These are phyloP conservation scores for Orchesellides sinensis DNA, from an alignment of 2,888 invertebrate genomes.

Conservation along the genomic window DNA sequence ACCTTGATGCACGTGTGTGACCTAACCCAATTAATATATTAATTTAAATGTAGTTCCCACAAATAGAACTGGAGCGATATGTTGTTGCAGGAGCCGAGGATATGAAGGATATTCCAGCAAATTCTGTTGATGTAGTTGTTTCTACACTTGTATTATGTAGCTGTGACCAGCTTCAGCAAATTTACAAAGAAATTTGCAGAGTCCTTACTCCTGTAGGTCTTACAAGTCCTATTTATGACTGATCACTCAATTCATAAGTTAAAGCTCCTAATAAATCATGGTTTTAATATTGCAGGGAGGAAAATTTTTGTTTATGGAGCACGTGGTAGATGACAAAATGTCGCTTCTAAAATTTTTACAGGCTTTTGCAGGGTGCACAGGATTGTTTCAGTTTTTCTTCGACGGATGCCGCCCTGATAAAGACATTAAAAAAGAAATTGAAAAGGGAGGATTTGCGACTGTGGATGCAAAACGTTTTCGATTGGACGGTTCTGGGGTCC, in stretches of 20 bases:
- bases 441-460: slow-evolving; percentile 18
- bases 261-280: not conserved
- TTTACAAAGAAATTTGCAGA: slow-evolving; percentile 74
- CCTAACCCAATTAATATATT: not conserved
- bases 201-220: slow-evolving; percentile 75
- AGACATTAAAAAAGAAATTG: slow-evolving; percentile 70
- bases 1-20: not conserved
- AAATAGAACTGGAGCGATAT: slow-evolving; percentile 69
- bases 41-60: slow-evolving; percentile 58
- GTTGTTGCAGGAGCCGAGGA: slow-evolving; percentile 70
- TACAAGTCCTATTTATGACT: too few species aligned
- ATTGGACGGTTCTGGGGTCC: slow-evolving; percentile 11
- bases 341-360: slow-evolving; percentile 70
- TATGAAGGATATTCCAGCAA: slow-evolving; percentile 73
- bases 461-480: slow-evolving; percentile 13
- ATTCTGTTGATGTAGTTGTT: slow-evolving; percentile 75
- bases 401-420: slow-evolving; percentile 72
- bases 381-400: slow-evolving; percentile 67
- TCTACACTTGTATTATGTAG: slow-evolving; percentile 75
- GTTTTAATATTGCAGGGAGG: slow-evolving; percentile 72
- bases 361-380: too few species aligned
- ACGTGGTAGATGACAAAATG: slow-evolving; percentile 71
- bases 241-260: too few species aligned
- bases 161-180: slow-evolving; percentile 71
- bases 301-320: slow-evolving; percentile 75